phyloP scores from a whole-genome alignment of 2,888 invertebrate species.

The Pandemis cinnamomeana region DNA sequence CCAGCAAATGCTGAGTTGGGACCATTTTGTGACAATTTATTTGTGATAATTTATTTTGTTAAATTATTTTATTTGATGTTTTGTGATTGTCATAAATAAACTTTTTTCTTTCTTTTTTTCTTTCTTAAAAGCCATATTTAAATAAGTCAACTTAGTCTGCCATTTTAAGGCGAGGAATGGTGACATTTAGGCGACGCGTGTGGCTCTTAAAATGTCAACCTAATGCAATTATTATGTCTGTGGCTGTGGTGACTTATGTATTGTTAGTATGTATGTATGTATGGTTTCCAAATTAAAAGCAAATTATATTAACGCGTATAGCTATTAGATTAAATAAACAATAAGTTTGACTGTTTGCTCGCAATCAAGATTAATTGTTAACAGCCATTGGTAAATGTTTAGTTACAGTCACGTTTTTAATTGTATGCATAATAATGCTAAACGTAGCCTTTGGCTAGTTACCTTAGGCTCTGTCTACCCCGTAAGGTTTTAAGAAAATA shows the following conservation, averaged over 20 bases:
- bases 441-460: no score
- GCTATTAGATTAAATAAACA: not conserved
- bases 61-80: no score
- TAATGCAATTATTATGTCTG: slow-evolving; percentile 15
- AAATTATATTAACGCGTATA: not conserved
- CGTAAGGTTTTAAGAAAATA: no score
- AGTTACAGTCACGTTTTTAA: no score
- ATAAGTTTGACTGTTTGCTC: not conserved
- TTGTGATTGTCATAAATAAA: no score
- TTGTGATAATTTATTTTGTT: no score
- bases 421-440: no score
- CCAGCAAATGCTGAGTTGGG: no score
- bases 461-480: no score
- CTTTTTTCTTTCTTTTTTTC: no score
- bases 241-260: not conserved
- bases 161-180: slow-evolving; percentile 10
- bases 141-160: not conserved
- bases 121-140: no score
- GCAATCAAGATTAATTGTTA: not conserved
- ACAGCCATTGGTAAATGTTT: not conserved
- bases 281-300: not conserved
- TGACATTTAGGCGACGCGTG: slow-evolving; percentile 28
- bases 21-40: no score
- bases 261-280: not conserved
- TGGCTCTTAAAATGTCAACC: slow-evolving; percentile 24